phyloP scores from a whole-genome alignment of 2,797 vertebrate species.

The Rhyacichthys aspro region DNA sequence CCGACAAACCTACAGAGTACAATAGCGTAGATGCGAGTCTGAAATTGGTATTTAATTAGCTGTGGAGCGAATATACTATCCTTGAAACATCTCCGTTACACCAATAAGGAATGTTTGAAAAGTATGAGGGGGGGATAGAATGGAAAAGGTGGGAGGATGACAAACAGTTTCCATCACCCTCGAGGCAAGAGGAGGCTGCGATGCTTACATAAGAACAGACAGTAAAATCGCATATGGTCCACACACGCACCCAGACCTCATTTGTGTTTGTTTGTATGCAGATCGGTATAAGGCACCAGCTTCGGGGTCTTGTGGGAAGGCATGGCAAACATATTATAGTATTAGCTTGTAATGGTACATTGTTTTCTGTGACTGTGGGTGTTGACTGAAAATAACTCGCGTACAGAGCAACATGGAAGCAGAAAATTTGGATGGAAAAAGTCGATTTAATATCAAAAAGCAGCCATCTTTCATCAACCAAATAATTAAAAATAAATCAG shows the following conservation, averaged over 20 bases:
- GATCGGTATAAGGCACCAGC: slow-evolving; percentile 37
- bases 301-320: slow-evolving; percentile 50
- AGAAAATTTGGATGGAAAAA: neutral
- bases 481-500: slow-evolving; percentile 35
- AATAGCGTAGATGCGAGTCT: slow-evolving; percentile 2
- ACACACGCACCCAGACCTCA: slow-evolving; percentile 1
- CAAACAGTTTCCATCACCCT: slow-evolving; percentile 67
- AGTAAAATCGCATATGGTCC: slow-evolving; percentile 11
- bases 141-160: slow-evolving; percentile 68
- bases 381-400: slow-evolving; percentile 29
- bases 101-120: neutral
- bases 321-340: slow-evolving; percentile 43
- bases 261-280: slow-evolving; percentile 50
- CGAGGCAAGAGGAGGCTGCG: slow-evolving; percentile 65
- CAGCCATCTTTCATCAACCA: slow-evolving; percentile 23
- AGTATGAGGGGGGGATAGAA: slow-evolving; percentile 14
- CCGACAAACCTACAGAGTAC: slow-evolving; percentile 6
- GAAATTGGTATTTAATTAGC: slow-evolving; percentile 44
- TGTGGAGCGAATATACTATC: slow-evolving; percentile 3
- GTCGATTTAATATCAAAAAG: slow-evolving; percentile 6
- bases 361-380: slow-evolving; percentile 29
- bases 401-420: slow-evolving; percentile 10
- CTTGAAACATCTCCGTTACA: slow-evolving; percentile 28
- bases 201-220: slow-evolving; percentile 65
- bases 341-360: slow-evolving; percentile 55